These are phyloP conservation scores for Rhegmatorhina hoffmannsi DNA, from an alignment of 2,113 vertebrate species.

Conservation along the genomic window DNA sequence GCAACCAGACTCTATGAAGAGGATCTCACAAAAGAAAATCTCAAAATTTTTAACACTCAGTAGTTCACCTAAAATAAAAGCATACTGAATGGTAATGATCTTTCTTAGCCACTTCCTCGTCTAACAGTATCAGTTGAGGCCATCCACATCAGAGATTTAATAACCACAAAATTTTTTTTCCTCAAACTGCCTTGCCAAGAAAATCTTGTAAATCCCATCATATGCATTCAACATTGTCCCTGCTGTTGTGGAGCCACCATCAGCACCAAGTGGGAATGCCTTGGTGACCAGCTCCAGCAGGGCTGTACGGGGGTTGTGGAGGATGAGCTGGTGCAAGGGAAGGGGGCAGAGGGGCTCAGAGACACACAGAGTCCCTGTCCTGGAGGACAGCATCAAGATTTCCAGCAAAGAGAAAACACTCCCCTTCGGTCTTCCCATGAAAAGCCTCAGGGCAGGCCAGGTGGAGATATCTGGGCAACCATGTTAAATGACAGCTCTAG, in stretches of 20 bases:
- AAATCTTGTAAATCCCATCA: background rate
- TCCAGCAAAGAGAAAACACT: background rate
- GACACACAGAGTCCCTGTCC: rapidly evolving
- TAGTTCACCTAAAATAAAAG: background rate
- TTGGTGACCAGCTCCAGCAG: background rate
- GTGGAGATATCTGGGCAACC: background rate
- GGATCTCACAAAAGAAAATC: background rate
- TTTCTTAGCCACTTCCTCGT: background rate
- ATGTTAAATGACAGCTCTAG: background rate
- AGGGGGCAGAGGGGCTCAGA: background rate
- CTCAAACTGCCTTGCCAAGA: background rate
- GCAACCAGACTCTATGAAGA: background rate
- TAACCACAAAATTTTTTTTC: background rate
- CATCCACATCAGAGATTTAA: background rate
- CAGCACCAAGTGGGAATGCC: background rate
- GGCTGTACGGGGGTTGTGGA: background rate
- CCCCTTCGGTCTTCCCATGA: background rate
- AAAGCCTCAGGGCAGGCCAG: background rate
- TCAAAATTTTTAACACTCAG: background rate
- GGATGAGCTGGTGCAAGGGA: background rate
- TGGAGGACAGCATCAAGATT: background rate
- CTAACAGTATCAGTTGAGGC: background rate
- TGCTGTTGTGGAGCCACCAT: background rate
- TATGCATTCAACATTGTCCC: background rate
- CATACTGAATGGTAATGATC: background rate